Evolutionary conservation across 2,797 vertebrate genomes (phyloP).

Genomic region (Fratercula arctica): DNA sequence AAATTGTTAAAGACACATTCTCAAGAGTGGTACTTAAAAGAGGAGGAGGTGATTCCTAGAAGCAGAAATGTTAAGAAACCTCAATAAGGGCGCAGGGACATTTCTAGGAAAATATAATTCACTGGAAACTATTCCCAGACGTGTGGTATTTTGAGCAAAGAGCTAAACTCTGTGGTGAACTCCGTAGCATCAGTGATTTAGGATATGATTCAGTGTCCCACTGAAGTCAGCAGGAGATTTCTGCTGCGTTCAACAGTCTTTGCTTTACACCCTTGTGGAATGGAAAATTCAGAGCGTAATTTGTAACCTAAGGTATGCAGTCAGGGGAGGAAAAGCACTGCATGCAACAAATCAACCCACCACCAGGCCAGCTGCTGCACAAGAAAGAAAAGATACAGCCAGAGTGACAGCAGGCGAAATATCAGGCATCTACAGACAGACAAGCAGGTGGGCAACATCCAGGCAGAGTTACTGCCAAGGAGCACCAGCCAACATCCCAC

Average conservation of each 20-base stretch:
- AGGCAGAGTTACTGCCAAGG: neutral
- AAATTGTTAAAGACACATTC: neutral
- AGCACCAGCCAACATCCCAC: constrained; percentile 1
- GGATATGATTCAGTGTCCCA: neutral
- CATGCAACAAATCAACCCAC: neutral
- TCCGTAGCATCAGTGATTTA: neutral
- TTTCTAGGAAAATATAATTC: neutral
- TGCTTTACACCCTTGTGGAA: neutral
- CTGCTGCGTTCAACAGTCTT: neutral
- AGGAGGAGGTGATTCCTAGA: neutral
- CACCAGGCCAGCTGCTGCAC: constrained; percentile 25
- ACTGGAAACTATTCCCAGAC: neutral
- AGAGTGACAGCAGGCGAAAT: neutral
- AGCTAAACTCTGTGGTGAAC: neutral
- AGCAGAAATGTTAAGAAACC: neutral
- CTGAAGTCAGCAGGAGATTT: neutral
- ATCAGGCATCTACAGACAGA: neutral
- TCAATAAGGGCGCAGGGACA: neutral
- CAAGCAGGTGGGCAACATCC: constrained; percentile 13
- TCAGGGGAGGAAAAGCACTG: neutral
- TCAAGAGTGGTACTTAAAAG: neutral
- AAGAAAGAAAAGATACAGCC: neutral
- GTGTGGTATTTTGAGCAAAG: neutral
- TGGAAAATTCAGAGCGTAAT: constrained; percentile 14
- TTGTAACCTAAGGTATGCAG: neutral